These are phyloP conservation scores for Eretmocerus hayati DNA, from an alignment of 2,888 invertebrate species.

Conservation along the genomic window DNA sequence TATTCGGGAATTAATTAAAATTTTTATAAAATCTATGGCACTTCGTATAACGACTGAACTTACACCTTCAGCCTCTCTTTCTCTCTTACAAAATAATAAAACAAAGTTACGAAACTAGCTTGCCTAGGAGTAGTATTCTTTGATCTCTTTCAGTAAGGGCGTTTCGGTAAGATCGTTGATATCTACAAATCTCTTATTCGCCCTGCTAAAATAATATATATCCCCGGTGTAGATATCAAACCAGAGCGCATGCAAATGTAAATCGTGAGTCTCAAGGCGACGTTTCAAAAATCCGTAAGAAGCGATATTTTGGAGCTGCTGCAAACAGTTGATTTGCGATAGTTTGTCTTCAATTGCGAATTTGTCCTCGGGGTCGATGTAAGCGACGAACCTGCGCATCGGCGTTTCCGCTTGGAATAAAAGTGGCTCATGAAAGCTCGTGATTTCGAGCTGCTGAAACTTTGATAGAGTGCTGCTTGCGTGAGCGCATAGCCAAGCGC, in stretches of 20 bases:
- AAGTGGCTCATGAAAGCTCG: conserved; percentile 64
- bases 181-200: conserved; percentile 75
- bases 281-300: conserved; percentile 85
- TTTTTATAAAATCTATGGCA: no score
- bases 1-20: no score
- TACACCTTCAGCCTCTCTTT: no score
- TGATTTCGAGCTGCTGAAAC: conserved; percentile 64
- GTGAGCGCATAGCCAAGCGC: conserved; percentile 88
- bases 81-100: no score
- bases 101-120: no score
- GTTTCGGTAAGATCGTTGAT: conserved; percentile 79
- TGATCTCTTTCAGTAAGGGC: conserved; percentile 67
- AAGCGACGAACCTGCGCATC: conserved; percentile 81
- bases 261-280: conserved; percentile 69
- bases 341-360: conserved; percentile 86
- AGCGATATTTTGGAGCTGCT: conserved; percentile 87
- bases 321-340: conserved; percentile 86
- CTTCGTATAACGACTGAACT: no score
- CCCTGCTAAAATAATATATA: conserved; percentile 88
- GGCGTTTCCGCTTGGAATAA: conserved; percentile 83
- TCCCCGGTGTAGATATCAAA: conserved; percentile 96
- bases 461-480: conserved; percentile 74
- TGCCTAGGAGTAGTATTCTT: conserved; percentile 70
- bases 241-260: conserved; percentile 92
- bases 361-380: conserved; percentile 87